Conservation (phyloP, 1,140 invertebrate genomes). For the Temnothorax curvispinosus region DNA sequence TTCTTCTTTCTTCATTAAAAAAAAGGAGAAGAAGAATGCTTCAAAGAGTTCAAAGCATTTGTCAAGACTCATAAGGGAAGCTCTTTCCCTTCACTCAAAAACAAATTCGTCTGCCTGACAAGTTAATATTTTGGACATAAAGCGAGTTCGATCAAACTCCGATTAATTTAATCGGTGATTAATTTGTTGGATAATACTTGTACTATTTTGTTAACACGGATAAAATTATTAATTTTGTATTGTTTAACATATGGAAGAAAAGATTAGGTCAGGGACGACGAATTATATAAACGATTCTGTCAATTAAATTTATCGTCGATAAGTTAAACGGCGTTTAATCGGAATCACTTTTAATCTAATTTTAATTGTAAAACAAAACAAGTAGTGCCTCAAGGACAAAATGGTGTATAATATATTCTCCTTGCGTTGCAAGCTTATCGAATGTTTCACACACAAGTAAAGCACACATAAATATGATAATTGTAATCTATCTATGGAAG, state of each 20-base stretch:
- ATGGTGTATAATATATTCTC: not conserved
- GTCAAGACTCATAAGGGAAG: too few species aligned
- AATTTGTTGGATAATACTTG: not conserved
- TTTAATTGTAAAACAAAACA: not conserved
- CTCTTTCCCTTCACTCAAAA: not conserved
- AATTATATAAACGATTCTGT: not conserved
- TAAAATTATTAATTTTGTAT: not conserved
- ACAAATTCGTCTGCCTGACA: not conserved
- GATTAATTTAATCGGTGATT: not conserved
- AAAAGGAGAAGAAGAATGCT: too few species aligned
- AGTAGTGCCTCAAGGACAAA: not conserved
- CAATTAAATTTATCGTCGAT: not conserved
- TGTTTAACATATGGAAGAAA: not conserved
- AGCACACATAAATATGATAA: not conserved
- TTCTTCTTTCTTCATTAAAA: too few species aligned
- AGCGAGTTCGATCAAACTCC: not conserved
- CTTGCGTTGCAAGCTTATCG: not conserved
- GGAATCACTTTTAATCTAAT: too few species aligned
- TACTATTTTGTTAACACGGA: not conserved
- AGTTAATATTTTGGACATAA: not conserved
- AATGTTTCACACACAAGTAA: not conserved
- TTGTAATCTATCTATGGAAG: not conserved
- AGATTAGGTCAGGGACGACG: not conserved
- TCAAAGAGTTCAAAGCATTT: too few species aligned
- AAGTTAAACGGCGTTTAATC: not conserved